Percentiles rank a stretch among this genome's conserved stretches.
Evolutionary conservation across 2,797 vertebrate species (phyloP).

Genomic region (Propithecus deckenii): DNA sequence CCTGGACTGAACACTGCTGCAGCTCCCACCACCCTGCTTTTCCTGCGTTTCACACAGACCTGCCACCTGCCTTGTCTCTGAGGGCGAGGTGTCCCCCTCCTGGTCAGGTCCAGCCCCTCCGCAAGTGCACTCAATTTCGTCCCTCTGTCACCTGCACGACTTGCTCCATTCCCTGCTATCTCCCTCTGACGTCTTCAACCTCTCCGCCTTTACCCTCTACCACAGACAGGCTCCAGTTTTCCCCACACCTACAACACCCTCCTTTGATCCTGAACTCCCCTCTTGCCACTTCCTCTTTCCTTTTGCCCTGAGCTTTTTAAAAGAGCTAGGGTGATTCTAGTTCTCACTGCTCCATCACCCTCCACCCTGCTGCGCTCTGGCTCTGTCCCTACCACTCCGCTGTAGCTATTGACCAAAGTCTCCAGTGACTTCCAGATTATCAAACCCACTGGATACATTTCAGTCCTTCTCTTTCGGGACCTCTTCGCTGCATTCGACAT

Average conservation of each 20-base stretch:
- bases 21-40: not conserved
- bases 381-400: not conserved
- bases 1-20: not conserved
- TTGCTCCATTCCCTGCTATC: not conserved
- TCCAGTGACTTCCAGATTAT: not conserved
- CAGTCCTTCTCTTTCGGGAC: not conserved
- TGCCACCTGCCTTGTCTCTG: not conserved
- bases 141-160: not conserved
- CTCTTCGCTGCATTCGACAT: no score
- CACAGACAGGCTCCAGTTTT: not conserved
- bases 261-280: not conserved
- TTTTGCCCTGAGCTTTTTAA: not conserved
- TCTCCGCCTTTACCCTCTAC: not conserved
- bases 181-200: not conserved
- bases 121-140: rapidly evolving
- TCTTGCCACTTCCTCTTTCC: not conserved
- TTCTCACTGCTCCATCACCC: not conserved
- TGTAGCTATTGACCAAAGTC: not conserved
- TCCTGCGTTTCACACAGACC: not conserved
- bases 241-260: not conserved
- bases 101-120: not conserved
- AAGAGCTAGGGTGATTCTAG: not conserved
- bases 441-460: not conserved
- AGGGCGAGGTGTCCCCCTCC: not conserved
- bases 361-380: rapidly evolving